phyloP scores from a whole-genome alignment of 2,113 vertebrate species.

The Strix uralensis region DNA sequence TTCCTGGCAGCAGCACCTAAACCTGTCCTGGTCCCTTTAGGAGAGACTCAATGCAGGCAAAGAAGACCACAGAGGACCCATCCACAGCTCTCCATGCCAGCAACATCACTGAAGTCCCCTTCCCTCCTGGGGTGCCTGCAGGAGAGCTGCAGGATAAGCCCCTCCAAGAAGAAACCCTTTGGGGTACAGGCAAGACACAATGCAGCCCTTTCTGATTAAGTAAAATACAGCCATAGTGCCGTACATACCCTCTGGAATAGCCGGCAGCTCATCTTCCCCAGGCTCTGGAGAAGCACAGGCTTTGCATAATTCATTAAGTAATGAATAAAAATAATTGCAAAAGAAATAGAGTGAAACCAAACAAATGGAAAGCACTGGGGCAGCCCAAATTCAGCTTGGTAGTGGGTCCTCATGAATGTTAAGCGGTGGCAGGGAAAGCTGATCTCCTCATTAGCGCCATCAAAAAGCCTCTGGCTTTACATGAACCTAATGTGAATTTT shows the following conservation, averaged over 20 bases:
- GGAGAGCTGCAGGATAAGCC: background rate
- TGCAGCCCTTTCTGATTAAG: rapidly evolving
- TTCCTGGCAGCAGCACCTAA: background rate
- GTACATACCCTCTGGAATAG: background rate
- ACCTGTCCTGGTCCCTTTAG: background rate
- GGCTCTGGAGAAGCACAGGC: background rate
- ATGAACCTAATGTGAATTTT: background rate
- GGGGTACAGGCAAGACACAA: background rate
- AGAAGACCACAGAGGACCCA: background rate
- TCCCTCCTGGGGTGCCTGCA: background rate
- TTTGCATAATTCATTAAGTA: background rate
- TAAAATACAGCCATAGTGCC: background rate
- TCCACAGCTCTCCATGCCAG: background rate
- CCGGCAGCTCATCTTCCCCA: background rate
- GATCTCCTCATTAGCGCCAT: background rate
- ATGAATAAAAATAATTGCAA: background rate
- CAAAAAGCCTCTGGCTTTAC: background rate
- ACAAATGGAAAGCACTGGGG: background rate
- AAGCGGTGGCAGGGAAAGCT: background rate
- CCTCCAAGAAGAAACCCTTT: background rate
- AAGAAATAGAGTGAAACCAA: background rate
- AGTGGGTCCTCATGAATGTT: background rate
- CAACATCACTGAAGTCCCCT: background rate
- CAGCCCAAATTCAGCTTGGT: background rate
- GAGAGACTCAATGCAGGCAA: background rate